Base-by-base conservation (phyloP, 2,797 vertebrate species). In the Urophycis tenuis region DNA sequence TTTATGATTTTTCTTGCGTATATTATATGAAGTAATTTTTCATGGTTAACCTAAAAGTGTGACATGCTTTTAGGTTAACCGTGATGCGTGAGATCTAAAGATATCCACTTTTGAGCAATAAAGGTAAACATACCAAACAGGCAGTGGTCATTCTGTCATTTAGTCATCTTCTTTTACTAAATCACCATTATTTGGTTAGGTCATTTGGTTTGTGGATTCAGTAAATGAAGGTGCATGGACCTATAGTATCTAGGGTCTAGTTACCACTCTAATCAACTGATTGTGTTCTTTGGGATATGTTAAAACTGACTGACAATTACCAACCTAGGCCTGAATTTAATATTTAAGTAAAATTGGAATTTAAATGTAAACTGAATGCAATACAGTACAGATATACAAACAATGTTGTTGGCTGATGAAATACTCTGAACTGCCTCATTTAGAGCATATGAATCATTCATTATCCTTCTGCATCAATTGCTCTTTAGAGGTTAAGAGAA, bases 361-460 rank as follows among this genome's bases (percentile, higher is more conserved):
- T 15, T 49, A n/a, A 53, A 53, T 22, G 49, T 60, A n/a, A 6
- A 60, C 9, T n/a, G 10, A 25, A 60, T 60, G 5, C 53, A 60
- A 10, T 60, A 19, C 53, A 25, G n/a, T 25, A 70, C 12, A 74
- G 71, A 71, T 80, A 75, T 73, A 74, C 9, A 22, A 79, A 4
- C 70, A 30, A 5, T 41, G 15, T 25, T 64, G 35, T 82, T 22
- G 41, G 31, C 71, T 32, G 70, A 60, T 74, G 0, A 53, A 29
- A 19, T 82, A 77, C 81, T 70, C 36, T 85, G 35, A 19, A 71
- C 78, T 81, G 76, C 80, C 81, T 88, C 74, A 81, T 87, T 81
- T 77, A 78, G 74, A 82, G 81, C 79, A 84, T 83, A 81, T 12
- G 31, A 72, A 72, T 81, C 75, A 73, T 79, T 81, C 73, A 76